Conservation (phyloP, 2,888 invertebrate species). For the Lasioglossum villosulum region DNA sequence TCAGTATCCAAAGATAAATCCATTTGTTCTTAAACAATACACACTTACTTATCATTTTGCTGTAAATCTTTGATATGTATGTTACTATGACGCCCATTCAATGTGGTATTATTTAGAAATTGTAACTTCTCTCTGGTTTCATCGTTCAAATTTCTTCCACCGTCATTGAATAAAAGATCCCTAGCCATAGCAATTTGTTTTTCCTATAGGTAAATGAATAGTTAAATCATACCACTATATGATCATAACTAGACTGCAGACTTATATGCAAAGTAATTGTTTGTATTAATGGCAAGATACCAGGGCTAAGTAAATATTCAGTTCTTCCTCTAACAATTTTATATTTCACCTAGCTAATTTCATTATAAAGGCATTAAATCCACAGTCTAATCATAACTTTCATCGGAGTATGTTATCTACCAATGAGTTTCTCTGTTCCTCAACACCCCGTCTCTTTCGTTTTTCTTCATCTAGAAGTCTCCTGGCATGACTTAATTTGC, state of each 20-base stretch:
- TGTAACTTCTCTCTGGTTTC: slow-evolving; percentile 93
- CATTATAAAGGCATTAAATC: not conserved
- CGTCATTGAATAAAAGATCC: slow-evolving; percentile 90
- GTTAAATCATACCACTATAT: not conserved
- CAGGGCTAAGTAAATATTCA: too few relatives aligned
- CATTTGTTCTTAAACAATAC: not conserved
- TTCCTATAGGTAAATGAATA: slow-evolving; percentile 85
- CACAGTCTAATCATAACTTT: not conserved
- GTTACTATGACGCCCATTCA: slow-evolving; percentile 85
- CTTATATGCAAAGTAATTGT: not conserved
- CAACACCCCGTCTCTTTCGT: slow-evolving; percentile 88
- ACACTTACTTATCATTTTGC: slow-evolving; percentile 79
- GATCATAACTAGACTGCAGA: not conserved
- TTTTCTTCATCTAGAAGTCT: slow-evolving; percentile 93
- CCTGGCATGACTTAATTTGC: slow-evolving; percentile 92
- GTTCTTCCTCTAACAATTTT: too few relatives aligned
- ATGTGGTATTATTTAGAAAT: slow-evolving; percentile 88
- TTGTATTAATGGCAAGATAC: not conserved
- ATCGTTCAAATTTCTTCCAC: slow-evolving; percentile 90
- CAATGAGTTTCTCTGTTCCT: slow-evolving; percentile 90
- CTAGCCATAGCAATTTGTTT: slow-evolving; percentile 90
- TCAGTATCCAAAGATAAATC: not conserved
- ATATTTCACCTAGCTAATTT: not conserved
- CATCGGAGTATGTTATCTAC: slow-evolving; percentile 83
- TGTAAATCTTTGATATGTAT: slow-evolving; percentile 76